phyloP scores from a whole-genome alignment of 2,888 invertebrate genomes.

The Creontiades dilutus region DNA sequence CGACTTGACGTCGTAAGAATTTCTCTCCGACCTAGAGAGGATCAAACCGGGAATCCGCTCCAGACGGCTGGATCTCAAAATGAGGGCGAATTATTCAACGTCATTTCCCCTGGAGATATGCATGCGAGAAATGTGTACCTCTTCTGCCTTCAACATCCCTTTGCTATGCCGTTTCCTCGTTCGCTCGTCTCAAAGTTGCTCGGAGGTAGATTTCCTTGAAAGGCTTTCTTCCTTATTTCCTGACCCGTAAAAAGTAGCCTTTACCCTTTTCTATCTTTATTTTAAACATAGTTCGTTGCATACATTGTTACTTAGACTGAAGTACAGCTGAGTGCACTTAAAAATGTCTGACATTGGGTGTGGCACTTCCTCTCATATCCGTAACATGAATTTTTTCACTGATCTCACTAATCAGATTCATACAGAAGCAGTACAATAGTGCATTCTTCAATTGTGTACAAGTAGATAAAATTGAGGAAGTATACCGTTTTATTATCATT shows the following conservation, averaged over 20 bases:
- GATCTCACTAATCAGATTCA: too few species aligned
- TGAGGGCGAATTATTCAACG: conserved; percentile 60
- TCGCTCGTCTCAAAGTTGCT: conserved; percentile 10
- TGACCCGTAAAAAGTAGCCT: conserved; percentile 15
- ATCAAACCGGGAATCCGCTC: conserved; percentile 38
- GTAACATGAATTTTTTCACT: too few species aligned
- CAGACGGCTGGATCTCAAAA: conserved; percentile 41
- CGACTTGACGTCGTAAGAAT: not conserved
- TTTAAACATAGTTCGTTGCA: not conserved
- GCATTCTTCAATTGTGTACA: too few species aligned
- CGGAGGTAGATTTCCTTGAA: conserved; percentile 18
- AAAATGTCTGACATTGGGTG: too few species aligned
- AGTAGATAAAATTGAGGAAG: too few species aligned
- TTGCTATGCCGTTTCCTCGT: conserved; percentile 24
- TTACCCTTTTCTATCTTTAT: not conserved
- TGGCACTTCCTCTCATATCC: too few species aligned
- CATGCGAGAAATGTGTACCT: conserved; percentile 59
- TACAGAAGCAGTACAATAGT: too few species aligned
- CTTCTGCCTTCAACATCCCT: conserved; percentile 21
- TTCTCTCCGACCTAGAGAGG: conserved; percentile 24
- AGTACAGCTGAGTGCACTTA: too few species aligned
- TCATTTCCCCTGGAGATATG: conserved; percentile 44
- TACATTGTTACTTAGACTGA: too few species aligned
- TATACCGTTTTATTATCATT: too few species aligned
- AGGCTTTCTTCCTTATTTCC: conserved; percentile 34